Percentiles rank a stretch among this genome's conserved stretches.
phyloP scores from a whole-genome alignment of 2,113 vertebrate species.

The Hippocampus guttulatus region DNA sequence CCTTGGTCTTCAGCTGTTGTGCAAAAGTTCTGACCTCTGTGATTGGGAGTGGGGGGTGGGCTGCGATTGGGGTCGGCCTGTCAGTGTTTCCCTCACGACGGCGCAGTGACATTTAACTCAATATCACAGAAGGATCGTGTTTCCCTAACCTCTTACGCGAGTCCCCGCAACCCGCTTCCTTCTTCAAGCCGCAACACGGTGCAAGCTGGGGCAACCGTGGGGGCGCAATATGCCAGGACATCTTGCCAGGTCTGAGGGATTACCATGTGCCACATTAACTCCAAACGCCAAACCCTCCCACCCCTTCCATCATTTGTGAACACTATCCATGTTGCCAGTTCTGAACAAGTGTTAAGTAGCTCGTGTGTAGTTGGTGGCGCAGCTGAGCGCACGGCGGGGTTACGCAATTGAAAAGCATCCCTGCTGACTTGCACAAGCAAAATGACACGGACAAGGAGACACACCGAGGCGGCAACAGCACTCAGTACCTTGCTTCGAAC shows the following conservation, averaged over 20 bases:
- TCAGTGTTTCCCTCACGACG: slow-evolving; percentile 69
- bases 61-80: slow-evolving; percentile 58
- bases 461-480: not conserved
- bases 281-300: slow-evolving; percentile 4
- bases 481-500: not conserved
- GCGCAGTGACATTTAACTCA: slow-evolving; percentile 75
- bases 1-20: slow-evolving; percentile 61
- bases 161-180: slow-evolving; percentile 35
- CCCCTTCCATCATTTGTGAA: slow-evolving; percentile 30
- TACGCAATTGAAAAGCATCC: slow-evolving; percentile 54
- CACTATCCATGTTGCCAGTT: slow-evolving; percentile 51
- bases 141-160: slow-evolving; percentile 26
- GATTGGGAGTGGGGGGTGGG: slow-evolving; percentile 42
- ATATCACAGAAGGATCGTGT: slow-evolving; percentile 72
- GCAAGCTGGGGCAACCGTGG: slow-evolving; percentile 41
- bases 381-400: slow-evolving; percentile 17
- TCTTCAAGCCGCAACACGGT: slow-evolving; percentile 45
- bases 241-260: slow-evolving; percentile 45
- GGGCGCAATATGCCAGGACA: slow-evolving; percentile 40
- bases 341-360: slow-evolving; percentile 56
- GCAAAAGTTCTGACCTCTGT: slow-evolving; percentile 57
- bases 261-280: slow-evolving; percentile 47
- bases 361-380: not conserved
- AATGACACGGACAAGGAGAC: slow-evolving; percentile 22
- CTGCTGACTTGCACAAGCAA: slow-evolving; percentile 58